These are phyloP conservation scores for Polypterus bichir DNA, from an alignment of 2,113 vertebrate species.

Conservation along the genomic window DNA sequence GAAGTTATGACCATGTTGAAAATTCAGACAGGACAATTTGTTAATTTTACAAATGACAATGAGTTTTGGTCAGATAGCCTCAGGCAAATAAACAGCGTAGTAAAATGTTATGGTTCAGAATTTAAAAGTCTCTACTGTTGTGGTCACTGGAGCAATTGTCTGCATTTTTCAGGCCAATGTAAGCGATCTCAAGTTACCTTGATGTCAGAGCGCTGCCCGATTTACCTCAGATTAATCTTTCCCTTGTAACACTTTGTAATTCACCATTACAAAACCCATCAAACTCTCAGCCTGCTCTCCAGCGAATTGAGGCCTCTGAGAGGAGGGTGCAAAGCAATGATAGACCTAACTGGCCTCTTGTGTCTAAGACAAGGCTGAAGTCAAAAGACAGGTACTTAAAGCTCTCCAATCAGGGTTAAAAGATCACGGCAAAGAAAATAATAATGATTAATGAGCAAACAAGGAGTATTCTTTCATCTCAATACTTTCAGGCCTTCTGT, in stretches of 20 bases:
- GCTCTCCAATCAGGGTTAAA: conserved; percentile 42
- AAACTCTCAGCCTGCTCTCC: conserved; percentile 45
- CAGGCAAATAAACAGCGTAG: conserved; percentile 35
- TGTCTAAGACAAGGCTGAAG: conserved; percentile 44
- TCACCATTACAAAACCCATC: conserved; percentile 60
- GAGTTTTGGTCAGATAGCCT: conserved; percentile 36
- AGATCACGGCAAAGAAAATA: conserved; percentile 66
- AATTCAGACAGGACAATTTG: conserved; percentile 61
- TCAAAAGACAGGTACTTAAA: conserved; percentile 64
- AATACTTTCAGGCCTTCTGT: conserved; percentile 53
- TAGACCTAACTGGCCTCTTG: conserved; percentile 41
- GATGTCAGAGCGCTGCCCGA: conserved; percentile 35
- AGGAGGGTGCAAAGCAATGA: conserved; percentile 25
- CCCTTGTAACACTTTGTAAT: conserved; percentile 60
- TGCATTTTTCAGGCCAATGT: conserved; percentile 41
- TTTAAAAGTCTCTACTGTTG: conserved; percentile 40
- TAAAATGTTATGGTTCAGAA: conserved; percentile 31
- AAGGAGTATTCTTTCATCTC: conserved; percentile 62
- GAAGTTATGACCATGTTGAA: conserved; percentile 48
- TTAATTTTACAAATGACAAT: conserved; percentile 71
- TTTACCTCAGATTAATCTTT: conserved; percentile 67
- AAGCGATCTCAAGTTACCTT: conserved; percentile 49
- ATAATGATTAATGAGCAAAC: conserved; percentile 65
- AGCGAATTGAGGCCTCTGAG: conserved; percentile 37
- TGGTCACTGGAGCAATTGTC: conserved; percentile 39